These are phyloP conservation scores for Drosophila anomalipes DNA, from an alignment of 2,888 invertebrate species.

Conservation along the genomic window DNA sequence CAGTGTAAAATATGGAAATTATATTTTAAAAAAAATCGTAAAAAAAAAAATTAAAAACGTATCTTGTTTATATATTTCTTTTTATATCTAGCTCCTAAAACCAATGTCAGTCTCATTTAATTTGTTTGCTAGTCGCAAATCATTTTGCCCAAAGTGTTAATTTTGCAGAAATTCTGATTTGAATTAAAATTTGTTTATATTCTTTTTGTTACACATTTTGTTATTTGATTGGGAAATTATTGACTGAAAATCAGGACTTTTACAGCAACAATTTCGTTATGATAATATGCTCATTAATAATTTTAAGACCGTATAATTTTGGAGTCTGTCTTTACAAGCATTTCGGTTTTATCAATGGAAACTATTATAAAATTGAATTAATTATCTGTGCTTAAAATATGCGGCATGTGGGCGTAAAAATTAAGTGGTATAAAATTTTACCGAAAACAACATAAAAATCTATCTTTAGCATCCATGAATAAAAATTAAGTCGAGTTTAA, in stretches of 20 bases:
- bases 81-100: constrained; percentile 16
- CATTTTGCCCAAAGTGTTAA: constrained; percentile 73
- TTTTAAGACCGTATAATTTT: not conserved
- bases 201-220: not conserved
- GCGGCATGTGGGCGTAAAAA: not conserved
- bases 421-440: not conserved
- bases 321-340: constrained; percentile 6
- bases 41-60: constrained; percentile 27
- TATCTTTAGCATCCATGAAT: constrained; percentile 8
- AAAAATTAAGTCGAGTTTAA: not conserved
- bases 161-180: constrained; percentile 65
- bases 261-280: not conserved
- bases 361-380: not conserved
- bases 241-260: not conserved
- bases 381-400: constrained; percentile 10
- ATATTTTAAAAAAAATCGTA: constrained; percentile 18
- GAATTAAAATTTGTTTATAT: not conserved
- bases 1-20: constrained; percentile 34
- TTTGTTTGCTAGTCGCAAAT: constrained; percentile 55
- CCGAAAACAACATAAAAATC: constrained; percentile 6
- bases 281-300: not conserved
- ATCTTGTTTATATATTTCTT: constrained; percentile 4
- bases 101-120: constrained; percentile 32
- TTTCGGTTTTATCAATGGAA: constrained; percentile 14
- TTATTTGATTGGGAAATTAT: not conserved